Base-by-base conservation (phyloP, 92 coral and sea anemone species). In the Montipora capitata region DNA sequence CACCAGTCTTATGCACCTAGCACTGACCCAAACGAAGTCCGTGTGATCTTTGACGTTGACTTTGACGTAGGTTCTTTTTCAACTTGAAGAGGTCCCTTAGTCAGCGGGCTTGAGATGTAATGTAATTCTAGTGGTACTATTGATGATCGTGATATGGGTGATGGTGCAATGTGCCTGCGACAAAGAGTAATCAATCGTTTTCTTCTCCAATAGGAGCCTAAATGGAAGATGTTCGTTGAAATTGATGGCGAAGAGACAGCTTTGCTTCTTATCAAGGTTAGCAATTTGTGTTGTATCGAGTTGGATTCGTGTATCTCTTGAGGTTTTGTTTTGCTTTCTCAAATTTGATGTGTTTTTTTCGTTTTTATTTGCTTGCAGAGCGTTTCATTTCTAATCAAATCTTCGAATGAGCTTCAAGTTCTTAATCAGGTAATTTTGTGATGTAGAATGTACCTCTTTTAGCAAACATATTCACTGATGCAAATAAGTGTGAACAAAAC, bases 221-320 rank as follows among this genome's bases (percentile, higher is more conserved):
- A 95, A 72, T 95, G 98, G 98, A 95, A 95, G 79, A 95, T 95
- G 98, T 95, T 87, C 72, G 87, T 91, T 10, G 96, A 95, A 35
- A 82, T 95, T 42, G 96, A 93, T 66, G 98, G 98, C 13, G 98
- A 95, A 77, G 96, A 93, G 27, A 65, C 75, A 4, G 94, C 84
- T 44, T 57, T 90, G 39, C 88, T 94, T 3, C 89, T 87, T 2
- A 91, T 95, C 40, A 95, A 95, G 93, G 98, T 90, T 51, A 68
- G 65, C 43, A 2, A 5, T 35, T 5, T 3, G 51, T 40, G 17
- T 72, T 18, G 8, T 61, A 27, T 27, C 35, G 35, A 27, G 49
- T 41, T 74, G 41, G 2, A 58, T 56, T n/a, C 51, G 2, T 20
- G 40, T 3, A 3, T 17, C 3, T 65, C 9, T 48, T 48, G 7